Percentiles rank a stretch among this genome's conserved stretches.
Evolutionary conservation across 2,888 invertebrate species (phyloP).

Genomic region (Steinernema hermaphroditum): DNA sequence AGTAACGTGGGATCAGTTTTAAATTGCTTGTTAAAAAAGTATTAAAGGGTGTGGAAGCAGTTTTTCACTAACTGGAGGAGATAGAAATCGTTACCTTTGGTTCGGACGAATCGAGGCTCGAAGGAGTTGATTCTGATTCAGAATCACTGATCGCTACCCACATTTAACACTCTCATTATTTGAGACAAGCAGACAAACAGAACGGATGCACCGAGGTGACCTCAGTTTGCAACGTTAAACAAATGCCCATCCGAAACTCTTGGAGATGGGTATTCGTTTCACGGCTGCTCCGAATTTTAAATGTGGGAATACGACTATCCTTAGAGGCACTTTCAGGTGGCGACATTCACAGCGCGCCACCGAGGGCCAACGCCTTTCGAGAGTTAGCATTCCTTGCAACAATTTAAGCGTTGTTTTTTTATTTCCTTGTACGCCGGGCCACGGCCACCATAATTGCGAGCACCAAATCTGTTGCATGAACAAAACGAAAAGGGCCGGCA

Average conservation of each 20-base stretch:
- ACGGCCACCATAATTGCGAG: constrained; percentile 6
- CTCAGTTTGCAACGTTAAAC: neutral
- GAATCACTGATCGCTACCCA: constrained; percentile 28
- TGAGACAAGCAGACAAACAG: neutral
- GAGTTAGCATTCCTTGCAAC: constrained; percentile 20
- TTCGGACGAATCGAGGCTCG: neutral
- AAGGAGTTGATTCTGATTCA: constrained; percentile 12
- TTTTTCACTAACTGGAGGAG: neutral
- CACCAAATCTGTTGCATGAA: neutral
- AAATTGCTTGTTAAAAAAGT: too few relatives aligned
- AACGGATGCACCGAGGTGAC: neutral
- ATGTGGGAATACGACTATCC: constrained; percentile 23
- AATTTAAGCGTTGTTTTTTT: constrained; percentile 22
- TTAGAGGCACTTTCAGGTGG: constrained; percentile 25
- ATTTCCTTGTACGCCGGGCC: neutral
- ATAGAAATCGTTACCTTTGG: constrained; percentile 13
- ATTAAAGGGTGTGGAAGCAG: too few relatives aligned
- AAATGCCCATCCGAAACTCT: neutral
- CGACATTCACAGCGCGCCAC: constrained; percentile 10
- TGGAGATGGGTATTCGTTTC: constrained; percentile 23
- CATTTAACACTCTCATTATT: neutral
- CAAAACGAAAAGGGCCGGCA: neutral
- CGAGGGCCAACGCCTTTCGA: neutral
- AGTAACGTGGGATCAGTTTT: too few relatives aligned
- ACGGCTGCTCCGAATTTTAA: constrained; percentile 26